Conservation (phyloP, 2,888 invertebrate genomes). For the Tortricodes alternella region DNA sequence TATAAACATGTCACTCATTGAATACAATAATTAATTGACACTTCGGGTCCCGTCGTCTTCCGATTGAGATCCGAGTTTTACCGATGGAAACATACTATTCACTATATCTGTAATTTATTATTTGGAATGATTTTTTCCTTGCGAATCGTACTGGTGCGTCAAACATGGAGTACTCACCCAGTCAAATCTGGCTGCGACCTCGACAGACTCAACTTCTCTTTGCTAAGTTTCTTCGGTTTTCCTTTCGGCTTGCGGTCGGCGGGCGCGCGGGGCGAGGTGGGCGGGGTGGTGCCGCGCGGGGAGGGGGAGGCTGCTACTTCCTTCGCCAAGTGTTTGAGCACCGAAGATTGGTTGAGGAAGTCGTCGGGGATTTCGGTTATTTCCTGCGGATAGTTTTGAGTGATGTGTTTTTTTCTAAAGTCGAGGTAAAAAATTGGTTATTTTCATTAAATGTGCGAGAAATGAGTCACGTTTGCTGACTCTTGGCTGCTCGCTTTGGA, state of each 20-base stretch:
- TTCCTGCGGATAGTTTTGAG: conserved; percentile 75
- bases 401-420: too few relatives aligned
- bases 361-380: conserved; percentile 93
- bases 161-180: conserved; percentile 62
- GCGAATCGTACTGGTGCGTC: too few relatives aligned
- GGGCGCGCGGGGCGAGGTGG: conserved; percentile 59
- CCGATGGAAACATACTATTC: too few relatives aligned
- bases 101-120: too few relatives aligned
- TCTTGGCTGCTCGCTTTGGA: too few relatives aligned
- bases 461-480: too few relatives aligned
- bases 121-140: too few relatives aligned
- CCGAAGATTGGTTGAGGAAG: conserved; percentile 91
- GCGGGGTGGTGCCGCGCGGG: conserved; percentile 63
- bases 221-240: conserved; percentile 68
- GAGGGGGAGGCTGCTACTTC: conserved; percentile 84
- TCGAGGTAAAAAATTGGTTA: not conserved
- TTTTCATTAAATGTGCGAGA: too few relatives aligned
- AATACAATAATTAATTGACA: too few relatives aligned
- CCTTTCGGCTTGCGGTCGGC: conserved; percentile 55
- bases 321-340: conserved; percentile 92
- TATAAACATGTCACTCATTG: too few relatives aligned
- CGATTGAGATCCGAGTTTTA: too few relatives aligned
- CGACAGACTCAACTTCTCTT: conserved; percentile 86
- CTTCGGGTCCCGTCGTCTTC: too few relatives aligned
- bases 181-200: conserved; percentile 93